Base-by-base conservation (phyloP, 1,140 invertebrate species). In the Phocides pigmalion region DNA sequence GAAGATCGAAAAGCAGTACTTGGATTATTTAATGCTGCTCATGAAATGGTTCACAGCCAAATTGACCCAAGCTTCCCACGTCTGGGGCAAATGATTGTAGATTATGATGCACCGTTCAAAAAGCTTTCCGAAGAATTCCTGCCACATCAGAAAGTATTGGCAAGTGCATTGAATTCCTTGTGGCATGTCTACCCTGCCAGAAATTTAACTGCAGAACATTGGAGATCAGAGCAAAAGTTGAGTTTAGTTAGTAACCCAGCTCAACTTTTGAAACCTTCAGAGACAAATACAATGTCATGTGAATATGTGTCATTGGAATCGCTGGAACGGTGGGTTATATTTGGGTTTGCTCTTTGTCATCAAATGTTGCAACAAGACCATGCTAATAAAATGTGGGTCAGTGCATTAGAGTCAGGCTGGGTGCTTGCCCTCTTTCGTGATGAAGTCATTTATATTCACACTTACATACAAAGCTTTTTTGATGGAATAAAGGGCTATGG, bases 1-100 rank as follows among this genome's bases (percentile, higher is more conserved):
- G 98, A 99, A 89, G 99, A 99, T 91, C 93, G 99, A 39, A 99
- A 99, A 93, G 97, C 98, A 5, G 98, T 99, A 4, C 90, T 99
- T 14, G 98, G 98, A 0, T 93, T 99, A 1, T 99, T 98, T 81
- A 99, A 99, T 93, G 97, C 97, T 42, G 98, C 98, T 5, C 97
- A 99, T 93, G 99, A 99, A 93, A 95, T 99, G 94, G 95, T 98
- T 12, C 95, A 99, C 84, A 97, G 95, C 76, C 96, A 97, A 78
- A 95, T 96, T 37, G 98, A 99, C 90, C 93, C 95, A 0, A 98
- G 97, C 76, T 99, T 99, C 92, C 98, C 98, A 8, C 93, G 98
- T 14, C 91, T 99, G 19, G 98, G 98, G 0, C 97, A 99, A 91
- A 96, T 99, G 96, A 99, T 99, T 58, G 95, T 99, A 74, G 99